Conservation (phyloP, 2,113 vertebrate genomes). For the Platysternon megacephalum region DNA sequence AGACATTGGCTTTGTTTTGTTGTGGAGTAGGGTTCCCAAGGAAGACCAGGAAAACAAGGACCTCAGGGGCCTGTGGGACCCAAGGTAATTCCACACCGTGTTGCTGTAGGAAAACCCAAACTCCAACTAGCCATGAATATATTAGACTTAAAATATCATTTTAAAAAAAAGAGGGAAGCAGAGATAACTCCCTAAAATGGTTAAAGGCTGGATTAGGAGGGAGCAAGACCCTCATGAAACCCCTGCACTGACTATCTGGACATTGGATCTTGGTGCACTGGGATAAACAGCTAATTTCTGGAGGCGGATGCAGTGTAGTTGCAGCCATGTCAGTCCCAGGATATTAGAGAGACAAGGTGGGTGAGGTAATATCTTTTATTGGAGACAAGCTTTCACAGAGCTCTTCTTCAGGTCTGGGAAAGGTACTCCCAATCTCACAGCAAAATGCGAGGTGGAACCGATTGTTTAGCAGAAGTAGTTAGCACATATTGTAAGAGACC, state of each 20-base stretch:
- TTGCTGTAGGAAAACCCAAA: not conserved
- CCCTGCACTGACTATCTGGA: not conserved
- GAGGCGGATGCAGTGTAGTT: not conserved
- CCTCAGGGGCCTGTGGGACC: conserved; percentile 68
- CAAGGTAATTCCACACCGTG: conserved; percentile 62
- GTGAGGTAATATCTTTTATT: not conserved
- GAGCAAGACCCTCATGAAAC: not conserved
- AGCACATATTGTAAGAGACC: not conserved
- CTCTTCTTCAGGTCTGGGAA: not conserved
- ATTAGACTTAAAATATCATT: not conserved
- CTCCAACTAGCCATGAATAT: not conserved
- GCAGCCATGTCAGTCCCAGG: not conserved
- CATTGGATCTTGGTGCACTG: not conserved
- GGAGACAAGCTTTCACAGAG: not conserved
- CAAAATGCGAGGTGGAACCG: not conserved
- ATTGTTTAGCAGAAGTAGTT: not conserved
- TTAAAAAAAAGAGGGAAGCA: not conserved
- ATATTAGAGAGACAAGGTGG: not conserved
- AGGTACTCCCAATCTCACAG: not conserved
- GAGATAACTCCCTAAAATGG: not conserved
- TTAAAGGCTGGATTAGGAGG: not conserved
- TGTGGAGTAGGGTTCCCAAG: not conserved
- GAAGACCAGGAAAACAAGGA: conserved; percentile 21
- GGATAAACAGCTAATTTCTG: not conserved
- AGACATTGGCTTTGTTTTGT: not conserved